A percentile compares a stretch with the other conserved stretches of the same genome.
Conservation (phyloP, 2,113 vertebrate genomes). For the Eurystomus gularis region DNA sequence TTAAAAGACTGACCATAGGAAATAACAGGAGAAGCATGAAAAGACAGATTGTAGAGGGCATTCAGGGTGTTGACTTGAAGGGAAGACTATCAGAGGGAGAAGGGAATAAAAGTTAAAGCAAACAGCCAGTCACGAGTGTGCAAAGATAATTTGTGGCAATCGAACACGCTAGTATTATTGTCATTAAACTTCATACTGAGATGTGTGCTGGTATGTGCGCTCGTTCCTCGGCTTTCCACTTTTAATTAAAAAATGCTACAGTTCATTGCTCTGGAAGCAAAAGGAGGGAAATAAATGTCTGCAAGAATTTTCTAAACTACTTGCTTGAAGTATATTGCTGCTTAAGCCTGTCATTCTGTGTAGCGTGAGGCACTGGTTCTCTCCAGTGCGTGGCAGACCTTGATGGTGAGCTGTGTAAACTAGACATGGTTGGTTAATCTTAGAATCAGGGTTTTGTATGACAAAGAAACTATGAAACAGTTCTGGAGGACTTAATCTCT, state of each 20-base stretch:
- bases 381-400: constrained; percentile 20
- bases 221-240: neutral
- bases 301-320: constrained; percentile 38
- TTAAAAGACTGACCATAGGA: neutral
- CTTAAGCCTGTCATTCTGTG: neutral
- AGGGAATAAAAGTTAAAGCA: neutral
- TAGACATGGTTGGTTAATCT: neutral
- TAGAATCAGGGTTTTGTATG: neutral
- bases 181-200: neutral
- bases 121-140: neutral
- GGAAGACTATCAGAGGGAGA: neutral
- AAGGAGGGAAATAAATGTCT: constrained; percentile 33
- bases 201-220: constrained; percentile 10
- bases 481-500: neutral
- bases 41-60: neutral
- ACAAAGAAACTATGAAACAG: neutral
- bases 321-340: neutral
- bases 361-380: constrained; percentile 19
- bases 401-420: neutral
- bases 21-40: neutral
- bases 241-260: constrained; percentile 50
- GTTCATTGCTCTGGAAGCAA: constrained; percentile 53
- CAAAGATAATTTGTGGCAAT: neutral
- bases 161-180: neutral
- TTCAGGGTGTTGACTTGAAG: neutral